Conservation (phyloP, 2,113 vertebrate species). For the Serilophus lunatus region DNA sequence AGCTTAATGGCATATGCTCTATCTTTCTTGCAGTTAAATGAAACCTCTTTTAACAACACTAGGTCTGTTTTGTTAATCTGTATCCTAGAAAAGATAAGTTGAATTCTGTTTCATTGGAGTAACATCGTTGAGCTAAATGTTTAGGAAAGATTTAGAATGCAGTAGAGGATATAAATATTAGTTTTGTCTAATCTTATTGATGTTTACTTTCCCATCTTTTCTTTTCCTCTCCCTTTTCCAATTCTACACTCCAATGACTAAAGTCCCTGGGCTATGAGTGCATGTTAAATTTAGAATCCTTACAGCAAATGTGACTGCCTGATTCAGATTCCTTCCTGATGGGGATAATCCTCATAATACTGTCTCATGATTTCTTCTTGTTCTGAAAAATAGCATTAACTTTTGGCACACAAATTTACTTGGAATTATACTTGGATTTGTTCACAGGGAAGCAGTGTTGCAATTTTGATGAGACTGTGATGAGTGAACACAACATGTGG, state of each 20-base stretch:
- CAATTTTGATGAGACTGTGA: neutral
- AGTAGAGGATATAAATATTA: neutral
- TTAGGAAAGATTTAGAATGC: neutral
- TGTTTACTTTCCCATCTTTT: neutral
- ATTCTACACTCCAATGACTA: neutral
- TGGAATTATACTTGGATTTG: neutral
- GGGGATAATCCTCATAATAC: neutral
- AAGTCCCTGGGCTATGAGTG: neutral
- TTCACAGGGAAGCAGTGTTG: neutral
- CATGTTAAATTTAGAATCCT: constrained; percentile 29
- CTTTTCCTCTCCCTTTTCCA: neutral
- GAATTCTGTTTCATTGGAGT: neutral
- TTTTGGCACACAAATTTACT: neutral
- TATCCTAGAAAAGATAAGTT: neutral
- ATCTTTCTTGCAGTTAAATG: neutral
- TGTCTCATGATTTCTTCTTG: neutral
- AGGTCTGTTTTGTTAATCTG: neutral
- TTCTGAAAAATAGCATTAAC: neutral
- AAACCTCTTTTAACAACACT: neutral
- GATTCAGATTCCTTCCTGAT: constrained; percentile 20
- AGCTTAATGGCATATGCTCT: neutral
- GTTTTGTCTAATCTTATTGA: neutral
- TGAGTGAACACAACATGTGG: accelerated
- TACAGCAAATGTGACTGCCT: neutral
- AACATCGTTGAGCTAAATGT: neutral